Base-by-base conservation (phyloP, 2,797 vertebrate genomes). In the Fistularia tabacaria region DNA sequence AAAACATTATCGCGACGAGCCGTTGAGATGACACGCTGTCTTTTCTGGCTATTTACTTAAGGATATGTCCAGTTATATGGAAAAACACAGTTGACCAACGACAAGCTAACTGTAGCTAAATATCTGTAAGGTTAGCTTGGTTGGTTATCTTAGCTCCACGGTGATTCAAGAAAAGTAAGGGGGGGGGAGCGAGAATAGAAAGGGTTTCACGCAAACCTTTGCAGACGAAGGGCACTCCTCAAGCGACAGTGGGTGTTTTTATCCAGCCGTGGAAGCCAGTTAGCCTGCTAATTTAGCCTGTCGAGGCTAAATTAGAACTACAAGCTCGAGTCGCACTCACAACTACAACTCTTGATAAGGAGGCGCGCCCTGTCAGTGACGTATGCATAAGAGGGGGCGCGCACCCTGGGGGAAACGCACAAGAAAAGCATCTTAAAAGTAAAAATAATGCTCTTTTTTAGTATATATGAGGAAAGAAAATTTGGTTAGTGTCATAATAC, bases 81-180 rank as follows among this genome's bases (percentile, higher is more conserved):
- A 25, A 25, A 25, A 25, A 53, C 47, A 66, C 14, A 73, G 66
- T 79, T 80, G 50, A 75, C 84, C 70, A 64, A 14, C 49, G 38
- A 71, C 8, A 53, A 75, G 83, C 81, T 79, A 70, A 48, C 52
- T 50, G 48, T 38, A 39, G 84, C 71, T 83, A 84, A 51, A 46
- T 47, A 51, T 52, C 45, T 15, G 53, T 6, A 25, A 6, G 14
- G 48, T 57, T 74, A 60, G 65, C 74, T 70, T 38, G 46, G 50
- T 58, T 58, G 46, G 71, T 76, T 69, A 42, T 55, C 51, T 59
- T 40, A 62, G 55, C 55, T 64, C 37, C 14, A 5, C 9, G 38
- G 13, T 36, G 57, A 25, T 45, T 47, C 37, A 40, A 38, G 62
- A 1, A 53, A 6, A 11, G 0, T 1, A n/a, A 57, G 12, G 10